A percentile compares a stretch with the other conserved stretches of the same genome.
Evolutionary conservation across 2,113 vertebrate species (phyloP).

Genomic region (Colossoma macropomum): DNA sequence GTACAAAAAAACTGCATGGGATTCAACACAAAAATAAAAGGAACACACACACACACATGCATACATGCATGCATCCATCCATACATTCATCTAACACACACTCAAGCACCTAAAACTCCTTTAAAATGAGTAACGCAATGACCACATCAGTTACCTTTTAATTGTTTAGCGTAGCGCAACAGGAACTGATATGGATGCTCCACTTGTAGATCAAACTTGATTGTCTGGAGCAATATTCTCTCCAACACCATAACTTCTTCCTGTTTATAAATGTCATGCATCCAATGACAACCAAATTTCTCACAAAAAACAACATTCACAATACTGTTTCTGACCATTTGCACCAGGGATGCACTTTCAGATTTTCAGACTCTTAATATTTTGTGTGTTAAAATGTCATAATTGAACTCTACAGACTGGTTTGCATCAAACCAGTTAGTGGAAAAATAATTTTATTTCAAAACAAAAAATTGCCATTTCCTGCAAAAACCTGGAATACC

Average conservation of each 20-base stretch:
- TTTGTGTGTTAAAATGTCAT: too few relatives aligned
- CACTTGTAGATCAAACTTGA: slow-evolving; percentile 98
- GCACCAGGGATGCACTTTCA: too few relatives aligned
- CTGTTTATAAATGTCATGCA: slow-evolving; percentile 69
- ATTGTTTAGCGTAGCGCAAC: slow-evolving; percentile 96
- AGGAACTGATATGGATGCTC: slow-evolving; percentile 98
- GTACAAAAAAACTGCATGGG: not conserved
- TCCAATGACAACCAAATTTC: not conserved
- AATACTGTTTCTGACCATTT: not conserved
- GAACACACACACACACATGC: not conserved
- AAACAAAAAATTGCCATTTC: too few relatives aligned
- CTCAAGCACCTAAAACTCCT: too few relatives aligned
- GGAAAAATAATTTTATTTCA: too few relatives aligned
- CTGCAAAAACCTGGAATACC: too few relatives aligned
- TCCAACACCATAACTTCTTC: slow-evolving; percentile 99
- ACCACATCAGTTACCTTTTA: slow-evolving; percentile 85
- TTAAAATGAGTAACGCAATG: too few relatives aligned
- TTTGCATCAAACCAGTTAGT: too few relatives aligned
- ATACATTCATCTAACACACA: too few relatives aligned
- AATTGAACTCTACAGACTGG: too few relatives aligned
- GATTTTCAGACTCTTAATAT: too few relatives aligned
- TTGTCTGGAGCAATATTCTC: slow-evolving; percentile 95
- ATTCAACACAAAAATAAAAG: accelerated
- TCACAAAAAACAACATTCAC: not conserved
- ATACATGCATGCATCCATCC: too few relatives aligned